Base-by-base conservation (phyloP, 2,113 vertebrate species). In the Triplophysa dalaica region DNA sequence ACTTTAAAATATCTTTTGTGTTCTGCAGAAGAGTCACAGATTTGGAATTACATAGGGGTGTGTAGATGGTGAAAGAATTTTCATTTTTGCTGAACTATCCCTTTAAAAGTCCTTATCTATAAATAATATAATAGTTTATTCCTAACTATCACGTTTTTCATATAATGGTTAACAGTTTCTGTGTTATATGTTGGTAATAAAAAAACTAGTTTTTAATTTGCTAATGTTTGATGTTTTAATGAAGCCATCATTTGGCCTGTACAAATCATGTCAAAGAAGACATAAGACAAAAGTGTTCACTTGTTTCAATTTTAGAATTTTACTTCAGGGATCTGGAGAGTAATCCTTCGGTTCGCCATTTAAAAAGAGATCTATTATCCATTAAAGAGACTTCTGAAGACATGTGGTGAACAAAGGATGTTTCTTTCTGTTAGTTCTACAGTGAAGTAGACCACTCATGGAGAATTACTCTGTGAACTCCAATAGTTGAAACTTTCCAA, bases 401-500 rank as follows among this genome's bases (percentile, higher is more conserved):
- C n/a, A 65, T 12, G 4, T 13, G 9, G 4, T 13, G 43, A 64
- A 64, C 61, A 64, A 45, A 67, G n/a, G 24, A n/a, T 58, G 21
- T 41, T 12, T 7, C 22, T 43, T n/a, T 74, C 43, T 64, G 45
- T 58, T 70, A 70, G 67, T 60, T 43, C 38, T 61, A 12, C 43
- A 38, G 45, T 26, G 62, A 63, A 80, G 29, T 45, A 24, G 67
- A 70, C 41, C 68, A 48, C 67, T 70, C 33, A 58, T 60, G n/a
- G 64, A 69, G 67, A 60, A 61, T 64, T 54, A 64, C 7, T 54
- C 38, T 61, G 48, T 29, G 43, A 73, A 62, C 61, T 81, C 58
- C 52, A 80, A 83, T 66, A n/a, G 63, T 24, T 45, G 67, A 81
- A 81, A 83, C 64, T 81, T 67, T 26, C 48, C 79, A 83, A 81